Evolutionary conservation across 1,140 invertebrate species (phyloP).

Genomic region (Epicauta chinensis): DNA sequence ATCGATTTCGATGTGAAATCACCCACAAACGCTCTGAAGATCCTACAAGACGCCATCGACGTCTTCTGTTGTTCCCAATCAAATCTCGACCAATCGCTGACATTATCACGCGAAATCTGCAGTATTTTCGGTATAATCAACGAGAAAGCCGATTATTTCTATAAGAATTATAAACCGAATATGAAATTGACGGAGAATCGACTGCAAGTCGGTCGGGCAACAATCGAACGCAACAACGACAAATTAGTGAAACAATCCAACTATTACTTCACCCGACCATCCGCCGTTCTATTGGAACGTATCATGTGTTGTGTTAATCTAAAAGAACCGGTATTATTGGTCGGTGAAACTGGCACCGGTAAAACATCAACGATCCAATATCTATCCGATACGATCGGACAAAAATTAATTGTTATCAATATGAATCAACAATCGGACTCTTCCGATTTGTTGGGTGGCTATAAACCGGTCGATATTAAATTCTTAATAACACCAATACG

Average conservation of each 20-base stretch:
- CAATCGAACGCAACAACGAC: slow-evolving; percentile 33
- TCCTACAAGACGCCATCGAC: slow-evolving; percentile 87
- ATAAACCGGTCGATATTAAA: slow-evolving; percentile 91
- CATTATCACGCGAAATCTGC: slow-evolving; percentile 67
- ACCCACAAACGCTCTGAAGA: slow-evolving; percentile 64
- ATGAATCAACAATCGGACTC: slow-evolving; percentile 99
- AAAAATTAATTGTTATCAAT: slow-evolving; percentile 92
- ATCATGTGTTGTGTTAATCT: slow-evolving; percentile 74
- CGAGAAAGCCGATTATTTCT: slow-evolving; percentile 77
- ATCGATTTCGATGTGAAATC: slow-evolving; percentile 69
- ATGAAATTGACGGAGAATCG: slow-evolving; percentile 46
- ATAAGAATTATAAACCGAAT: slow-evolving; percentile 69
- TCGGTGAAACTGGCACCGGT: slow-evolving; percentile 97
- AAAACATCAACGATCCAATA: slow-evolving; percentile 97
- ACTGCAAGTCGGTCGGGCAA: slow-evolving; percentile 31
- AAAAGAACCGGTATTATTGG: slow-evolving; percentile 87
- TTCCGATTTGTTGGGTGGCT: slow-evolving; percentile 92
- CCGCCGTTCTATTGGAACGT: slow-evolving; percentile 77
- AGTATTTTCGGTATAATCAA: slow-evolving; percentile 77
- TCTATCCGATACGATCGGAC: slow-evolving; percentile 74
- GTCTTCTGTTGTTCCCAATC: slow-evolving; percentile 78
- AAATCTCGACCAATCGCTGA: slow-evolving; percentile 54
- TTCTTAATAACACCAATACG: slow-evolving; percentile 74
- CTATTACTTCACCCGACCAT: slow-evolving; percentile 76
- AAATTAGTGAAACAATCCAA: slow-evolving; percentile 47